These are phyloP conservation scores for Meiosimyza platycephala DNA, from an alignment of 2,888 invertebrate genomes.

Conservation along the genomic window DNA sequence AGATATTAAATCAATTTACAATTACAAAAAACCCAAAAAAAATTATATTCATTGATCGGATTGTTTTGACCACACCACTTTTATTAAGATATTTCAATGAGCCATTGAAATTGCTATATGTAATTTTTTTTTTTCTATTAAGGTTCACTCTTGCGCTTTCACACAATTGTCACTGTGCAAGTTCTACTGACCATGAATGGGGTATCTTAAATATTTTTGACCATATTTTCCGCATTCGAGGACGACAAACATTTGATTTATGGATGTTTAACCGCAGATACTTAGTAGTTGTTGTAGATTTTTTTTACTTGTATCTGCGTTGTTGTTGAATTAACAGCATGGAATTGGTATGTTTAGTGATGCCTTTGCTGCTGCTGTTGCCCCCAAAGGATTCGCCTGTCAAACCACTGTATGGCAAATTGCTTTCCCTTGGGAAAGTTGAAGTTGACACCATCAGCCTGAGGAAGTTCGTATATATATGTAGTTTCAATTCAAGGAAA, in stretches of 20 bases:
- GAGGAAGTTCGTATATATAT: conserved; percentile 33
- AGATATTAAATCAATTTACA: no score
- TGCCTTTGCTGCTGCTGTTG: conserved; percentile 26
- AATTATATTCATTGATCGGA: no score
- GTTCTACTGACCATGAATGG: conserved; percentile 26
- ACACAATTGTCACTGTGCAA: no score
- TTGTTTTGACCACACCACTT: no score
- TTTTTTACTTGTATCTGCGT: conserved; percentile 4
- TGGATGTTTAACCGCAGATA: conserved; percentile 66
- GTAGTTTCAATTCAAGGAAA: background rate
- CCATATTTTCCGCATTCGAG: conserved; percentile 37
- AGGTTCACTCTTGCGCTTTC: no score
- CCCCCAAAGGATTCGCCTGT: conserved; percentile 49
- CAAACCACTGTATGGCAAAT: conserved; percentile 54
- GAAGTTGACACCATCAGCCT: conserved; percentile 44
- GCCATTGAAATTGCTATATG: no score
- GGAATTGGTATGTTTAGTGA: conserved; percentile 40
- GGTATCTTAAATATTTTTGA: conserved; percentile 57
- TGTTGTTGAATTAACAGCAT: conserved; percentile 41
- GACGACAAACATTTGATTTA: conserved; percentile 61
- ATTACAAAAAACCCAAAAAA: no score
- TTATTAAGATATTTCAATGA: no score
- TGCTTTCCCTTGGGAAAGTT: conserved; percentile 58
- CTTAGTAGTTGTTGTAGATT: conserved; percentile 42
- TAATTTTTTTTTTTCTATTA: no score